Base-by-base conservation (phyloP, 2,888 invertebrate genomes). In the Osedax fenrisi region DNA sequence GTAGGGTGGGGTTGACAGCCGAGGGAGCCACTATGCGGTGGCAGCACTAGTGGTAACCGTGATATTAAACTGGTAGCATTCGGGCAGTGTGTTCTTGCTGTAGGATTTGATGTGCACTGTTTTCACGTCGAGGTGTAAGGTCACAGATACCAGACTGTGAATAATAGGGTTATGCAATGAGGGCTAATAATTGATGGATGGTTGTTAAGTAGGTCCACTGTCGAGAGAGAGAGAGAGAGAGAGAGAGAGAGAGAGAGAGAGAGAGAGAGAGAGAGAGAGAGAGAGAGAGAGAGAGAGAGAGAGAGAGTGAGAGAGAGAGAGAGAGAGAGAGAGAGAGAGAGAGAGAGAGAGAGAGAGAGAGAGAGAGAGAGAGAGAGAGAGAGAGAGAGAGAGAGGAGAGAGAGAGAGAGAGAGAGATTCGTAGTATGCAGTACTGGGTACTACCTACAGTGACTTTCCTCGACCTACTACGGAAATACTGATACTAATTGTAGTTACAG, bases 31-130 rank as follows among this genome's bases (percentile, higher is more conserved):
- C n/a, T n/a, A n/a, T n/a, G n/a, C n/a, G n/a, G n/a, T n/a, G n/a
- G n/a, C n/a, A n/a, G n/a, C n/a, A n/a, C n/a, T n/a, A n/a, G n/a
- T n/a, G 17, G 17, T 83, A 80, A 87, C 87, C 77, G 86, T 86
- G 27, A 94, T 87, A 84, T 92, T 89, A 83, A 95, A 92, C 80
- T 89, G 87, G 83, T 91, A 95, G 84, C 96, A 96, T 85, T 94
- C 94, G 0, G 96, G 95, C 1, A 91, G 90, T 26, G 92, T 90
- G 62, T 92, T 89, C 0, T 91, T 90, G 0, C 92, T 91, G 0
- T 92, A 90, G 1, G 92, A 90, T 85, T 93, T 91, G 78, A 96
- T 89, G 84, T 94, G 92, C 0, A 95, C 90, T 0, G 95, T 93
- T 85, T 92, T 92, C 1, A 96, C 84, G 3, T 41, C 41, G 17